Evolutionary conservation across 2,113 vertebrate species (phyloP).

Genomic region (Acrocephalus kingi): DNA sequence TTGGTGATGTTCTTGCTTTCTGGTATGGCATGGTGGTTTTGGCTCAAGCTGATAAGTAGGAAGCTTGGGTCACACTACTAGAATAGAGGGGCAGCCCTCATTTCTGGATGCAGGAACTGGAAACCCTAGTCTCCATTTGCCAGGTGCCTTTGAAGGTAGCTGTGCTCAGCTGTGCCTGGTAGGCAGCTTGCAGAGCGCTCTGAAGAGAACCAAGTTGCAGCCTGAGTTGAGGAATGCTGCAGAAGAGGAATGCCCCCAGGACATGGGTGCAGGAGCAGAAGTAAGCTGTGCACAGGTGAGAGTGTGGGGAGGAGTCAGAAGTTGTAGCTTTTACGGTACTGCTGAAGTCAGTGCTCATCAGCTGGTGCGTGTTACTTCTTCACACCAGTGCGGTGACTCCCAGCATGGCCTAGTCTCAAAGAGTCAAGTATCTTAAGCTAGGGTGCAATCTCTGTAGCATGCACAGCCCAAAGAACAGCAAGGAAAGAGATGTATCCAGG

Average conservation of each 20-base stretch:
- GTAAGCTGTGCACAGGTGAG: background rate
- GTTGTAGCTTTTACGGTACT: background rate
- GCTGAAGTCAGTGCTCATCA: background rate
- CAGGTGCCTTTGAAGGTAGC: background rate
- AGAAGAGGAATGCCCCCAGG: background rate
- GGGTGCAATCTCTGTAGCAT: background rate
- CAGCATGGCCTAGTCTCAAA: background rate
- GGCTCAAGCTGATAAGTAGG: background rate
- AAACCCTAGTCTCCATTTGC: background rate
- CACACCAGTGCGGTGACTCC: accelerated
- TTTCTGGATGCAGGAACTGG: background rate
- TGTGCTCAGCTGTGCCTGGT: background rate
- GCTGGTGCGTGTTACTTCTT: background rate
- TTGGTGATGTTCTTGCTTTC: background rate
- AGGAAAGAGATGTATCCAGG: background rate
- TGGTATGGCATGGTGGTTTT: background rate
- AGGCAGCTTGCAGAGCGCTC: accelerated
- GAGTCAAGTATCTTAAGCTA: background rate
- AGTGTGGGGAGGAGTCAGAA: accelerated
- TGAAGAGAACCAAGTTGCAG: background rate
- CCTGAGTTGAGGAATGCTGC: background rate
- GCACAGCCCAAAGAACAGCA: background rate
- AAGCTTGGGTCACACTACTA: background rate
- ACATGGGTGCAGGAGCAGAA: background rate
- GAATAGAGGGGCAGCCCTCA: background rate